Evolutionary conservation across 2,797 vertebrate genomes (phyloP).

Genomic region (Hyperoplus immaculatus): DNA sequence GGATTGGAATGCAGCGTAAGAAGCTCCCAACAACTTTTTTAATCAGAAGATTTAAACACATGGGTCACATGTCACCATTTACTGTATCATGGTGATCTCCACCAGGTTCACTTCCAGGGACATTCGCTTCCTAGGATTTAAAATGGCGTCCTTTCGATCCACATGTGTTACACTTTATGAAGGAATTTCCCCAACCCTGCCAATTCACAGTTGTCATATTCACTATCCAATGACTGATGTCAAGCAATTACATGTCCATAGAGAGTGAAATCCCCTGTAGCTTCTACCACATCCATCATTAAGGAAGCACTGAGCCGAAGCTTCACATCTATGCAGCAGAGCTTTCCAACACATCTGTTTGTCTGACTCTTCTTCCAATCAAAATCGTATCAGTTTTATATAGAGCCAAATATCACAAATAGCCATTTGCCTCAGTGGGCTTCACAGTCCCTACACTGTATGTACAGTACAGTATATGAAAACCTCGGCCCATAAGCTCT

Average conservation of each 20-base stretch:
- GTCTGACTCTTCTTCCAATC: too few relatives aligned
- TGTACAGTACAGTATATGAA: too few relatives aligned
- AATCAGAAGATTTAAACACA: background rate
- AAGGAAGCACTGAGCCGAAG: background rate
- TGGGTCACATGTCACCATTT: background rate
- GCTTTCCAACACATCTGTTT: background rate
- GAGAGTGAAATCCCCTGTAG: background rate
- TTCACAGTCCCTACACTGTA: too few relatives aligned
- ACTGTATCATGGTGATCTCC: background rate
- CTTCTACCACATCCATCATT: background rate
- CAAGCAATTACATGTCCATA: background rate
- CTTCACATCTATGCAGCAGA: background rate
- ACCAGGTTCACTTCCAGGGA: background rate
- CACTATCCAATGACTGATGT: conserved; percentile 5
- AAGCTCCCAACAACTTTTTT: background rate
- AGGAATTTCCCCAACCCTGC: background rate
- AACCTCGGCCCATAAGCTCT: too few relatives aligned
- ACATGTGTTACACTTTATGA: background rate
- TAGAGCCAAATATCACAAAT: too few relatives aligned
- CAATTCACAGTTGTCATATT: background rate
- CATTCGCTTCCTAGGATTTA: background rate
- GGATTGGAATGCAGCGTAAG: too few relatives aligned
- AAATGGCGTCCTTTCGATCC: background rate
- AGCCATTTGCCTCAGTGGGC: too few relatives aligned
- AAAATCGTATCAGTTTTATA: too few relatives aligned